Base-by-base conservation (phyloP, 1,140 invertebrate species). In the Geopemphigus sp. region DNA sequence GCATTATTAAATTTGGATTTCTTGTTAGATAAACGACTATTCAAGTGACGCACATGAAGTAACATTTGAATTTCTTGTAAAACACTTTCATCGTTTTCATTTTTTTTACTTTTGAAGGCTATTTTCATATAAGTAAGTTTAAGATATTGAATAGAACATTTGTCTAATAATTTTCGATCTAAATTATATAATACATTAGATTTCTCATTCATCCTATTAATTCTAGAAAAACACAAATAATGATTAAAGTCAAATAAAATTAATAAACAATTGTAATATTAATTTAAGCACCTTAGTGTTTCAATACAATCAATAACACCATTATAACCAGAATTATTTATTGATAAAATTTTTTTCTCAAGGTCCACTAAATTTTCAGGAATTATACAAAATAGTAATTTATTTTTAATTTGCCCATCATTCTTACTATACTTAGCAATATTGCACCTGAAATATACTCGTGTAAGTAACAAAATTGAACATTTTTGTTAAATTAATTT, bases 301-400 rank as follows among this genome's bases (percentile, higher is more conserved):
- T 78, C 74, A 47, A 78, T 61, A 61, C 74, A 78, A 78, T 78
- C 74, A 78, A 63, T 78, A 45, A 78, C 74, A 63, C n/a, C 17
- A 78, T 47, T n/a, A 47, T 78, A 78, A 26, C 24, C 11, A 47
- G 8, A 15, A 50, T 78, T 29, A n/a, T 45, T 61, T 39, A 78
- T 12, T 19, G 57, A 50, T 61, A 78, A 63, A 78, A 78, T 78
- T 14, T 78, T 78, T 26, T 50, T 17, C 15, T 78, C 74, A 11
- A 78, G 74, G 63, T 78, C 74, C 5, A 78, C 39, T 63, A 78
- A 47, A n/a, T 47, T 61, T 78, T 78, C 74, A 63, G 74, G 74
- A 63, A 78, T 78, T 50, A 26, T 26, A 63, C 74, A 78, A 63
- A 78, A 61, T 78, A 78, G 12, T 24, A 78, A 50, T 78, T 78